phyloP scores from a whole-genome alignment of 92 coral and sea anemone species.

The Paragorgia papillata region DNA sequence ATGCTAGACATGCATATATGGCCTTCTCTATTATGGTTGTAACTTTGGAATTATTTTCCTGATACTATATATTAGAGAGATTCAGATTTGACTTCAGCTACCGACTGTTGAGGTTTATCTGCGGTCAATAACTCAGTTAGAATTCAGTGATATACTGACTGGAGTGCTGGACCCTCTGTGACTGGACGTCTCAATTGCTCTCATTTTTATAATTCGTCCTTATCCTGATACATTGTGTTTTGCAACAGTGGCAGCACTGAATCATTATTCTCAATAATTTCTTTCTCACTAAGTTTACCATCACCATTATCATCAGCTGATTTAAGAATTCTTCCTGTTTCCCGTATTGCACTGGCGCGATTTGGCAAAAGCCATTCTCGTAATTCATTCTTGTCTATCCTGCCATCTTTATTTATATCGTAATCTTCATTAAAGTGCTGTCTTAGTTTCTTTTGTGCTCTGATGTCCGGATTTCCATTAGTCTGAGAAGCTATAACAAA shows the following conservation, averaged over 20 bases:
- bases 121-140: no score
- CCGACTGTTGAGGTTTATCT: no score
- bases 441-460: constrained; percentile 6
- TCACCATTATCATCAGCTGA: constrained; percentile 24
- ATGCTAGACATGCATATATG: no score
- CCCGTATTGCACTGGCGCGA: constrained; percentile 25
- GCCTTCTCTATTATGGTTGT: no score
- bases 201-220: background rate
- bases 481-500: constrained; percentile 1
- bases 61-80: no score
- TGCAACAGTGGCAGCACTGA: constrained; percentile 13
- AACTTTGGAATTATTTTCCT: no score
- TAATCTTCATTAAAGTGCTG: constrained; percentile 25
- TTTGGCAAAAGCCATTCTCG: constrained; percentile 11
- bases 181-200: background rate
- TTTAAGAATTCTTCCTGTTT: background rate
- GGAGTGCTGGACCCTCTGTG: no score
- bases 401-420: constrained; percentile 20
- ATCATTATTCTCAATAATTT: constrained; percentile 12
- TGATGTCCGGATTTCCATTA: constrained; percentile 6
- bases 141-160: no score
- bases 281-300: constrained; percentile 13
- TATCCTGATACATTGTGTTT: background rate
- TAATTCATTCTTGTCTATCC: constrained; percentile 12
- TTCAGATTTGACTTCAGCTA: no score